Evolutionary conservation across 37 sponge, comb jelly and placozoan species (phyloP).

Genomic region (Crambe crambe): DNA sequence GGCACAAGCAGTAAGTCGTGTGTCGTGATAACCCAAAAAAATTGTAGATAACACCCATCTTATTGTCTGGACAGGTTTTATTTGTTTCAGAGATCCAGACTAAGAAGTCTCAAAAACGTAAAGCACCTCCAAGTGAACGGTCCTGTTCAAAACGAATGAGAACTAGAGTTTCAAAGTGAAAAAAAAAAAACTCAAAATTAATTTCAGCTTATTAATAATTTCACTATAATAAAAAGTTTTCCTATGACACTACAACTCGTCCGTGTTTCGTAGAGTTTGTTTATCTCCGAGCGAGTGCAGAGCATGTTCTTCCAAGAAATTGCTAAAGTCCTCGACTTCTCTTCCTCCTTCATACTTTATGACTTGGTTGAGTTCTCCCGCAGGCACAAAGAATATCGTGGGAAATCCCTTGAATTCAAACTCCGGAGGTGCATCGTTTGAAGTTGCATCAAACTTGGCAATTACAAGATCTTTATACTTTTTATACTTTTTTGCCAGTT

Average conservation of each 20-base stretch:
- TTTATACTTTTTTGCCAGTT: constrained; percentile 39
- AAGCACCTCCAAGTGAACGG: background rate
- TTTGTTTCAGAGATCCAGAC: constrained; percentile 10
- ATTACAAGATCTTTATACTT: constrained; percentile 32
- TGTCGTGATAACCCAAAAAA: background rate
- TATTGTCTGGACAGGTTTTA: constrained; percentile 19
- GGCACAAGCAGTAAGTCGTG: constrained; percentile 80
- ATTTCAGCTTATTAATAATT: no score
- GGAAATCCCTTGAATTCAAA: constrained; percentile 17
- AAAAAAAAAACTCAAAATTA: no score
- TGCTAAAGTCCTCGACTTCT: constrained; percentile 38
- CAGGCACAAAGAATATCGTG: constrained; percentile 15
- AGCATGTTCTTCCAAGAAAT: background rate
- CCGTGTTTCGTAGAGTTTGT: background rate
- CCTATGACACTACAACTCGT: background rate
- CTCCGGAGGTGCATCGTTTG: constrained; percentile 41
- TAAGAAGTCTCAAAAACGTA: background rate
- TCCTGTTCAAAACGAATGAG: constrained; percentile 18
- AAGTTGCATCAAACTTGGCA: constrained; percentile 43
- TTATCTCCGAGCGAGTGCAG: background rate
- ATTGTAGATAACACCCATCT: background rate
- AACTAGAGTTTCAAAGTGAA: no score
- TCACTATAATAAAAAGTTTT: no score
- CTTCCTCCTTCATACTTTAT: constrained; percentile 41
- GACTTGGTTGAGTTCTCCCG: constrained; percentile 13